These are phyloP conservation scores for Haemorhous mexicanus DNA, from an alignment of 2,113 vertebrate genomes.

Conservation along the genomic window DNA sequence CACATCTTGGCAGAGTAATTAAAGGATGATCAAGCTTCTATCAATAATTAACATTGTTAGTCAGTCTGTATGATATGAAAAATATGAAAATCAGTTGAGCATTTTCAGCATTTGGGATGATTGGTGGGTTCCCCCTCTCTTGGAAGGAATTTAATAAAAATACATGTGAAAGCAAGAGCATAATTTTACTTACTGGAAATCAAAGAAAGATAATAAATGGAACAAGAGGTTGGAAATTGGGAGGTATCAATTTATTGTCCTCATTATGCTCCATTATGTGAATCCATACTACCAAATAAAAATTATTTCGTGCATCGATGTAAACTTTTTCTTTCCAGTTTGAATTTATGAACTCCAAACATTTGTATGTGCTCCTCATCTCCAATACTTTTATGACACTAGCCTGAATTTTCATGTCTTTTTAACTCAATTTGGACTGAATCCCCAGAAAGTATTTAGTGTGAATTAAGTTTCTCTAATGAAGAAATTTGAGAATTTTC, in stretches of 20 bases:
- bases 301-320: rapidly evolving
- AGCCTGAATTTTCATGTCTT: background rate
- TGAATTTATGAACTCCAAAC: background rate
- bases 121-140: background rate
- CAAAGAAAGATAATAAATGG: background rate
- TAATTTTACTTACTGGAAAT: background rate
- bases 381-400: background rate
- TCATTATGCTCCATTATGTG: background rate
- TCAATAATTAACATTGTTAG: background rate
- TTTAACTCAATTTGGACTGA: background rate
- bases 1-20: background rate
- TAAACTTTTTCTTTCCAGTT: background rate
- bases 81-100: background rate
- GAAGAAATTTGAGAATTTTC: background rate
- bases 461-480: background rate
- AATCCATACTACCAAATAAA: background rate
- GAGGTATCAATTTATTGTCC: background rate
- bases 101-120: background rate
- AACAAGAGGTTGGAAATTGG: background rate
- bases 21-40: constrained; percentile 20
- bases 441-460: background rate
- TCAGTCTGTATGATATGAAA: background rate
- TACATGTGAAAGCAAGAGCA: background rate
- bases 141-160: background rate
- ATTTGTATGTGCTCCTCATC: background rate